phyloP scores from a whole-genome alignment of 1,140 invertebrate genomes.

The Glomeris maerens region DNA sequence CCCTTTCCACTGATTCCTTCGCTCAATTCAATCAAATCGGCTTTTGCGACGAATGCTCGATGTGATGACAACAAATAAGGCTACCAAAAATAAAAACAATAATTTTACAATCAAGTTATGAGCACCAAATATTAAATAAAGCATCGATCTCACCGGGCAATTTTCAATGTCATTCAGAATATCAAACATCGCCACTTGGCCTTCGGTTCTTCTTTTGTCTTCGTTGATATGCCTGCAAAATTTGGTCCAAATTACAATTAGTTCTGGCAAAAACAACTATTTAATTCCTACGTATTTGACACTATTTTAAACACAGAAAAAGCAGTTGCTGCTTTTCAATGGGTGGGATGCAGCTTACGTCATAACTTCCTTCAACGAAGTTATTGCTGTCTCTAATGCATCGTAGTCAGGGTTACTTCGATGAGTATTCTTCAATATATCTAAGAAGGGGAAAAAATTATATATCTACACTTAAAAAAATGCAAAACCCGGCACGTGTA shows the following conservation, averaged over 20 bases:
- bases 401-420: conserved; percentile 71
- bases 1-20: conserved; percentile 72
- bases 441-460: conserved; percentile 36
- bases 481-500: conserved; percentile 8
- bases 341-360: conserved; percentile 33
- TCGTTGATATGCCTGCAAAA: conserved; percentile 69
- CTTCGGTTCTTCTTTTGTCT: conserved; percentile 88
- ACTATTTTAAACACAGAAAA: neutral
- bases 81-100: conserved; percentile 32
- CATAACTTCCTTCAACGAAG: conserved; percentile 81
- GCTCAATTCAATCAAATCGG: conserved; percentile 76
- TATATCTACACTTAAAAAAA: conserved; percentile 5
- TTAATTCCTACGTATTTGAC: neutral
- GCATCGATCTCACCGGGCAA: conserved; percentile 45
- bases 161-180: conserved; percentile 96
- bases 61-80: conserved; percentile 81
- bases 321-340: neutral
- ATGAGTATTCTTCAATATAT: conserved; percentile 80
- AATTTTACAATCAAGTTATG: conserved; percentile 14
- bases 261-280: neutral
- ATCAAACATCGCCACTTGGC: conserved; percentile 87
- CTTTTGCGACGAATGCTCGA: conserved; percentile 66
- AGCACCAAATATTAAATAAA: conserved; percentile 13
- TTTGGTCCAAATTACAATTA: neutral
- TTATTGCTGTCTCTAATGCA: conserved; percentile 68